phyloP scores from a whole-genome alignment of 2,888 invertebrate genomes.

The Monochamus alternatus region DNA sequence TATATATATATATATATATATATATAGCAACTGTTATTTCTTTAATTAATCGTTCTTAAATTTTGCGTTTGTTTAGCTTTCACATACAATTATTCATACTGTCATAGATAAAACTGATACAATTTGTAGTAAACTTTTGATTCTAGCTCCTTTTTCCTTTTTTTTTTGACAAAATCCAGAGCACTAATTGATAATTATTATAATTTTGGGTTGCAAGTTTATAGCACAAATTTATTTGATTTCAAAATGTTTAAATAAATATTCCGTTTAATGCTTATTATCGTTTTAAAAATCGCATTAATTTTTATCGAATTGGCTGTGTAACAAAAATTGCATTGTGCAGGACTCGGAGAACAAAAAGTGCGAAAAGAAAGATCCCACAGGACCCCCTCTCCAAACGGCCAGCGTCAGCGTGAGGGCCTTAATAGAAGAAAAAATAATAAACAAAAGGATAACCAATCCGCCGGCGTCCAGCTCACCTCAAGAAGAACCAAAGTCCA shows the following conservation, averaged over 20 bases:
- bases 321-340: conserved; percentile 14
- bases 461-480: conserved; percentile 57
- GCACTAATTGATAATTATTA: too few relatives aligned
- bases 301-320: not conserved
- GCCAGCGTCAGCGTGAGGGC: conserved; percentile 93
- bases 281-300: not conserved
- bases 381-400: conserved; percentile 91
- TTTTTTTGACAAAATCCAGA: too few relatives aligned
- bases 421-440: conserved; percentile 93
- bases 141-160: too few relatives aligned
- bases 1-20: too few relatives aligned
- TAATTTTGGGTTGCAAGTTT: too few relatives aligned
- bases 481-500: conserved; percentile 64
- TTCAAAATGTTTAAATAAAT: too few relatives aligned
- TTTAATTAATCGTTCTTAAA: not conserved
- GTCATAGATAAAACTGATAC: too few relatives aligned
- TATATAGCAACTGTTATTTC: not conserved
- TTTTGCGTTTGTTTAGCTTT: not conserved
- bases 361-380: conserved; percentile 86
- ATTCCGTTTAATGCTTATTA: not conserved
- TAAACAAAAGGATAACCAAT: conserved; percentile 83
- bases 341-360: conserved; percentile 91
- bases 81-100: not conserved
- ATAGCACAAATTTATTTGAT: too few relatives aligned
- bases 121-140: too few relatives aligned